Conservation (phyloP, 2,113 vertebrate species). For the Nothoprocta pentlandii region DNA sequence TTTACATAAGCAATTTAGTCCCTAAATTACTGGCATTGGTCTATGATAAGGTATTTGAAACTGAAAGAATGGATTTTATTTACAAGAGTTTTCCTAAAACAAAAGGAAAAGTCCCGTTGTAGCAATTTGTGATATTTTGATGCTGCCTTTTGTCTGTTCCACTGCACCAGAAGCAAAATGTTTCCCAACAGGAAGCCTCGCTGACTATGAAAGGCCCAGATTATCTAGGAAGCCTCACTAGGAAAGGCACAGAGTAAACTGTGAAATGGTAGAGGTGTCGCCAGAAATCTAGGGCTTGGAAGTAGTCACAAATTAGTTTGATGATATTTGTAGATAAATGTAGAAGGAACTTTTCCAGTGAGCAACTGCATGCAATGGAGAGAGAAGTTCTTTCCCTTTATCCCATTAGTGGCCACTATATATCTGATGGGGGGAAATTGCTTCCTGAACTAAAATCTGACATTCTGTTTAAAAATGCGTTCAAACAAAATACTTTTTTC, state of each 20-base stretch:
- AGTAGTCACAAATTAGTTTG: background rate
- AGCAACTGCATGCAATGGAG: background rate
- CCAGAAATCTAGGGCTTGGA: background rate
- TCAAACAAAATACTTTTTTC: background rate
- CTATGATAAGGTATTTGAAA: background rate
- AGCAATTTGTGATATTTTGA: background rate
- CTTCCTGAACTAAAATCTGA: background rate
- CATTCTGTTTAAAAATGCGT: background rate
- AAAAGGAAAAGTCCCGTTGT: background rate
- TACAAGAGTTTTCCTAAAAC: background rate
- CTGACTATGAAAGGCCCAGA: background rate
- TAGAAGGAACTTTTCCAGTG: background rate
- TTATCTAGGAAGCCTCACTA: too few relatives aligned
- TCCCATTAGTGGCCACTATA: background rate
- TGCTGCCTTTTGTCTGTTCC: background rate
- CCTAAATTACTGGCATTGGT: background rate
- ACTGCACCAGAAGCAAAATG: too few relatives aligned
- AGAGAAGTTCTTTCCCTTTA: background rate
- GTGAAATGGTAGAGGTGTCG: background rate
- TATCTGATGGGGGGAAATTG: background rate
- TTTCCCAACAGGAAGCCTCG: too few relatives aligned
- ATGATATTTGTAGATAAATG: background rate
- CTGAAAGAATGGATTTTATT: background rate
- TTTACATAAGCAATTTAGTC: background rate
- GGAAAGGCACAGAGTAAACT: background rate